phyloP scores from a whole-genome alignment of 2,888 invertebrate genomes.

The Lepetodrilus schrolli region DNA sequence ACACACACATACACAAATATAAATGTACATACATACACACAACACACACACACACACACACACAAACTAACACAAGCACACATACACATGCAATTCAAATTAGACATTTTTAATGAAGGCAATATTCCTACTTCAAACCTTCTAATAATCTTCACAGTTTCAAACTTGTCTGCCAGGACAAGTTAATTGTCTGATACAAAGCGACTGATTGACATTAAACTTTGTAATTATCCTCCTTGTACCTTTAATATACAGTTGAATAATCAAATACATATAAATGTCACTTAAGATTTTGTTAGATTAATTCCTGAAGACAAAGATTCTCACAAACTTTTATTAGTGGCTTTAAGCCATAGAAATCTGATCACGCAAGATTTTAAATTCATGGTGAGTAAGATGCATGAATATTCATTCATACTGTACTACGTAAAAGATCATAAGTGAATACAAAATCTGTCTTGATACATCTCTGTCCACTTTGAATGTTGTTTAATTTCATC shows the following conservation, averaged over 20 bases:
- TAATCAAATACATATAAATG: neutral
- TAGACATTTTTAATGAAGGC: too few relatives aligned
- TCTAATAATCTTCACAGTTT: too few relatives aligned
- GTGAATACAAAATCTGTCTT: neutral
- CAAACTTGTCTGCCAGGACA: too few relatives aligned
- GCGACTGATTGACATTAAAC: neutral
- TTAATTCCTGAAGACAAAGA: neutral
- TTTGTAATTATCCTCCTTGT: neutral
- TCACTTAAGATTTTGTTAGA: neutral
- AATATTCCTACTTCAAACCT: too few relatives aligned
- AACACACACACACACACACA: too few relatives aligned
- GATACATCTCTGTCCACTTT: neutral
- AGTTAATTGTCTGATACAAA: too few relatives aligned
- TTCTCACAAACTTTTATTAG: conserved; percentile 7
- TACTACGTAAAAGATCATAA: conserved; percentile 1
- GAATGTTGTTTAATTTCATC: neutral
- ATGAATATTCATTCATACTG: conserved; percentile 1
- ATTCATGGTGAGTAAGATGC: neutral
- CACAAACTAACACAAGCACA: too few relatives aligned
- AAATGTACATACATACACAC: too few relatives aligned
- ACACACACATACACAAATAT: too few relatives aligned
- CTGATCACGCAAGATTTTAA: neutral
- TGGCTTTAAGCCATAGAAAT: neutral
- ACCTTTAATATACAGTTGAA: neutral
- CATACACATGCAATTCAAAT: too few relatives aligned